phyloP scores from a whole-genome alignment of 1,140 invertebrate species.

The Papilio xuthus region DNA sequence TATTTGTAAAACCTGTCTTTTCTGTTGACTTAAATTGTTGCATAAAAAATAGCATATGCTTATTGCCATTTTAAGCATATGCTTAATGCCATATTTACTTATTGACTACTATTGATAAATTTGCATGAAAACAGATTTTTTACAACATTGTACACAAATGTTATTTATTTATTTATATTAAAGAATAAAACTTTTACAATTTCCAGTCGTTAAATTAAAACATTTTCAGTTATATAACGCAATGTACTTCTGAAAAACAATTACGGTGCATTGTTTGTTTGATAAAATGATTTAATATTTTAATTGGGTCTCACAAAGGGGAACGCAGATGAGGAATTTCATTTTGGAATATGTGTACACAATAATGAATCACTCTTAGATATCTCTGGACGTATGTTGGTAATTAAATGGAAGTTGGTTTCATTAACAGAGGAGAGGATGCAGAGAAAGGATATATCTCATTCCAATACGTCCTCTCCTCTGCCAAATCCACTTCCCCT shows the following conservation, averaged over 20 bases:
- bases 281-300: constrained; percentile 26
- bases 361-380: constrained; percentile 31
- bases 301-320: constrained; percentile 24
- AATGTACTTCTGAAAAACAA: neutral
- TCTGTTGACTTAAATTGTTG: too few relatives aligned
- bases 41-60: too few relatives aligned
- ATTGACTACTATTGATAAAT: too few relatives aligned
- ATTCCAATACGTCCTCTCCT: too few relatives aligned
- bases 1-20: neutral
- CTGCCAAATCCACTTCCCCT: too few relatives aligned
- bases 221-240: neutral
- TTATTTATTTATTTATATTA: too few relatives aligned
- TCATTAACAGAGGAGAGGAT: neutral
- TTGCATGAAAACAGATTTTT: too few relatives aligned
- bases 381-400: neutral
- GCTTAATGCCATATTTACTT: too few relatives aligned
- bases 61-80: neutral
- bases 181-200: too few relatives aligned
- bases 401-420: neutral
- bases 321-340: constrained; percentile 15
- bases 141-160: too few relatives aligned
- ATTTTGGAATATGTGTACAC: constrained; percentile 13
- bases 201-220: neutral
- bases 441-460: too few relatives aligned
- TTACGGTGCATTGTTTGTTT: neutral